A percentile compares a stretch with the other conserved stretches of the same genome.
Evolutionary conservation across 1,140 invertebrate genomes (phyloP).

Genomic region (Telenomus remus): DNA sequence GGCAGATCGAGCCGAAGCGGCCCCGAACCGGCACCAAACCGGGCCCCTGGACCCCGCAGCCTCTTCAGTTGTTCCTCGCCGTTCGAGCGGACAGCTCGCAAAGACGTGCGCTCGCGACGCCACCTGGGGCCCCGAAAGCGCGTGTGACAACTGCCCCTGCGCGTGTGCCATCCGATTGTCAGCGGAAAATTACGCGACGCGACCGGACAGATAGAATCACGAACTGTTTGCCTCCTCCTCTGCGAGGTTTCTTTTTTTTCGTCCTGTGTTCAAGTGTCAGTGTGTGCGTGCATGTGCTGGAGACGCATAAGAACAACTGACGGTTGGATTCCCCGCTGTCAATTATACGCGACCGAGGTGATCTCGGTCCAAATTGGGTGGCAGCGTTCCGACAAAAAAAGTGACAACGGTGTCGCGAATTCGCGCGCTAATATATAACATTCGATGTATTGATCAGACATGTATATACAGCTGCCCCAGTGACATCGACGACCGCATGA

Average conservation of each 20-base stretch:
- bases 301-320: conserved; percentile 43
- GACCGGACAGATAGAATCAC: neutral
- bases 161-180: neutral
- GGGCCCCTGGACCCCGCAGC: conserved; percentile 61
- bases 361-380: conserved; percentile 28
- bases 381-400: neutral
- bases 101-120: conserved; percentile 18
- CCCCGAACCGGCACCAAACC: conserved; percentile 62
- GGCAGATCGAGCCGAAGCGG: conserved; percentile 63
- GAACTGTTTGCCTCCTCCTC: conserved; percentile 1
- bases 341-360: conserved; percentile 20
- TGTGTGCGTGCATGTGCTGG: conserved; percentile 12
- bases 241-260: too few species aligned
- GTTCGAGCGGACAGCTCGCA: conserved; percentile 64
- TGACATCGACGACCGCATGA: conserved; percentile 58
- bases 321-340: conserved; percentile 27
- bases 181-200: too few species aligned
- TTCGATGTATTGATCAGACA: conserved; percentile 36
- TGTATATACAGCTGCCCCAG: conserved; percentile 39
- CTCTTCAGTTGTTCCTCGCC: conserved; percentile 71
- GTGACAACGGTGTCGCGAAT: neutral
- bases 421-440: conserved; percentile 27
- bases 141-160: conserved; percentile 7
- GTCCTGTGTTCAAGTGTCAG: conserved; percentile 11
- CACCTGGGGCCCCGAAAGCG: conserved; percentile 3